Conservation (phyloP, 2,888 invertebrate species). For the Heliconius aoede region DNA sequence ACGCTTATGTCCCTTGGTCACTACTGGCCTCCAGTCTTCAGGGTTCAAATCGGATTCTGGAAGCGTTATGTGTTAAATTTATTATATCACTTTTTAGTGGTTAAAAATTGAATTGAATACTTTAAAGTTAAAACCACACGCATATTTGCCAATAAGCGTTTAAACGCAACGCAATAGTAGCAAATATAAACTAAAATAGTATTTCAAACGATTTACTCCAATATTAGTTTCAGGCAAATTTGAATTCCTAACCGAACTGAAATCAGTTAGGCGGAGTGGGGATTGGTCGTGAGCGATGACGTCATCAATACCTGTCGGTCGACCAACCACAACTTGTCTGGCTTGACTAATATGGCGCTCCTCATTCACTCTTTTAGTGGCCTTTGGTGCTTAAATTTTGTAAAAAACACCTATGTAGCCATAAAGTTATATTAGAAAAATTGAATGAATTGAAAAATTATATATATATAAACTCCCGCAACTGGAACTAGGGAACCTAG, state of each 20-base stretch:
- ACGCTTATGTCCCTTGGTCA: too few relatives aligned
- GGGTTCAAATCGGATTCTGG: too few relatives aligned
- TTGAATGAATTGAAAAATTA: too few relatives aligned
- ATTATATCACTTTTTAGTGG: too few relatives aligned
- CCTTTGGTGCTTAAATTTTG: conserved; percentile 5
- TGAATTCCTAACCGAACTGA: conserved; percentile 71
- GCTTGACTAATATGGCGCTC: conserved; percentile 55
- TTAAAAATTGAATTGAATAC: background rate
- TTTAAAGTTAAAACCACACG: background rate
- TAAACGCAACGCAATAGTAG: background rate
- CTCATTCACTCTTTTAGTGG: conserved; percentile 49
- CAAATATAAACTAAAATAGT: conserved; percentile 24
- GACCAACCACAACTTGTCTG: conserved; percentile 65
- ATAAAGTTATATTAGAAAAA: too few relatives aligned
- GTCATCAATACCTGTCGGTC: conserved; percentile 74
- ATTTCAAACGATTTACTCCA: conserved; percentile 15
- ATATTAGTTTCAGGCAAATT: conserved; percentile 46
- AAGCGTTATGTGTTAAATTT: too few relatives aligned
- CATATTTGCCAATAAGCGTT: background rate
- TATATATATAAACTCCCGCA: too few relatives aligned
- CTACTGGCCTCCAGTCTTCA: too few relatives aligned
- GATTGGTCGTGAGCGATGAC: conserved; percentile 79
- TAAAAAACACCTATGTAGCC: background rate
- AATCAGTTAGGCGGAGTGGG: conserved; percentile 68
- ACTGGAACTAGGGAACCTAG: too few relatives aligned